A percentile compares a stretch with the other conserved stretches of the same genome.
Conservation (phyloP, 2,888 invertebrate species). For the Steinernema scapterisci region DNA sequence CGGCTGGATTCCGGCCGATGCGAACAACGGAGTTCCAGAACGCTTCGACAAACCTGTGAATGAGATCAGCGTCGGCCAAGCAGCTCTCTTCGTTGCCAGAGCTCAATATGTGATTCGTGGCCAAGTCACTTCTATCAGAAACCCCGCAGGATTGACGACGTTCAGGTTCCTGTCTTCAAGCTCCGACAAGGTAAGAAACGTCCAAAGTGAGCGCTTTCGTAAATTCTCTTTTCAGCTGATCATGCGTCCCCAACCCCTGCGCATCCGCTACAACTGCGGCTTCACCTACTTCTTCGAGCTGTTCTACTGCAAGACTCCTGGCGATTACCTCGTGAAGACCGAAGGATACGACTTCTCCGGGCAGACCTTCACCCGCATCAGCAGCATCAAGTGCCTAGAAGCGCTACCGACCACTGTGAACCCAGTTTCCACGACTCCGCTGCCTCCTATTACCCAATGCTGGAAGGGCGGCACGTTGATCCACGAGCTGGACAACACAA, state of each 20-base stretch:
- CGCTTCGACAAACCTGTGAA: neutral
- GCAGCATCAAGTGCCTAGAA: slow-evolving; percentile 43
- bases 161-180: neutral
- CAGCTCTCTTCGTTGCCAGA: neutral
- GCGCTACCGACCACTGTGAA: slow-evolving; percentile 37
- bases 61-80: neutral
- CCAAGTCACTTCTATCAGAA: no score
- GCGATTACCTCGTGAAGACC: slow-evolving; percentile 37
- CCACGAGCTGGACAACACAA: slow-evolving; percentile 40
- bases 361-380: slow-evolving; percentile 51
- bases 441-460: slow-evolving; percentile 9
- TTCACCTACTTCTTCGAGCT: slow-evolving; percentile 49
- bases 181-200: no score
- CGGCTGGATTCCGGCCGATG: slow-evolving; percentile 25
- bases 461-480: slow-evolving; percentile 16
- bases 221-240: slow-evolving; percentile 39
- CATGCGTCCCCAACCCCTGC: slow-evolving; percentile 43
- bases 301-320: slow-evolving; percentile 43
- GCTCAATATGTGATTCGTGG: neutral
- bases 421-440: slow-evolving; percentile 36
- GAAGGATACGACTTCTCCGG: slow-evolving; percentile 51
- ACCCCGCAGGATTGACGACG: neutral
- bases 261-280: slow-evolving; percentile 49
- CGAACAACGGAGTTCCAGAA: slow-evolving; percentile 6
- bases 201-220: no score